Percentiles rank a stretch among this genome's conserved stretches.
phyloP scores from a whole-genome alignment of 1,140 invertebrate species.

The Amyelois transitella region DNA sequence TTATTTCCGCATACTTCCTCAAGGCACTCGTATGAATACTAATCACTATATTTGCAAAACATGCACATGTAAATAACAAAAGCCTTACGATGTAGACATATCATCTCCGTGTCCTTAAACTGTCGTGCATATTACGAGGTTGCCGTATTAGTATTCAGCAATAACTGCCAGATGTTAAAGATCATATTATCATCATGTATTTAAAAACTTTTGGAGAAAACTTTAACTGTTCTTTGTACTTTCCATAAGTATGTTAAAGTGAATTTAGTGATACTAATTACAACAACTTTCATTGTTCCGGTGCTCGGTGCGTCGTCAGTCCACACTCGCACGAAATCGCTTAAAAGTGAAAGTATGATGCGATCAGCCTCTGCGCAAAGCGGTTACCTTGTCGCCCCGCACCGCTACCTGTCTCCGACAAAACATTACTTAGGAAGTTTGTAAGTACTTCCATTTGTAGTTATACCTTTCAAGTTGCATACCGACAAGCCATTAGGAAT shows the following conservation, averaged over 20 bases:
- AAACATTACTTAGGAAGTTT: too few species aligned
- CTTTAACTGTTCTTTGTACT: too few species aligned
- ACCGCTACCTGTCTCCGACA: not conserved
- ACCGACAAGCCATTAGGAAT: not conserved
- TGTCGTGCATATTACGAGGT: not conserved
- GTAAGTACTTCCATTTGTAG: too few species aligned
- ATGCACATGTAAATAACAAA: not conserved
- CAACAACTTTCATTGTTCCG: slow-evolving; percentile 57
- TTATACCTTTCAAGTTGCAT: too few species aligned
- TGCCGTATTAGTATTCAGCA: not conserved
- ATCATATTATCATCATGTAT: not conserved
- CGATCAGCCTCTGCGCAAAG: slow-evolving; percentile 23
- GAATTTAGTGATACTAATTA: slow-evolving; percentile 27
- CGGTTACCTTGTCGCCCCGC: not conserved
- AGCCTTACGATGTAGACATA: not conserved
- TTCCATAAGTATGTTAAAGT: not conserved
- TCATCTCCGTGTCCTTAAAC: not conserved
- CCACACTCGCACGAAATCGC: slow-evolving; percentile 47
- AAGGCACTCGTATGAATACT: not conserved
- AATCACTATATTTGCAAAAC: not conserved
- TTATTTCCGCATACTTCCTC: not conserved
- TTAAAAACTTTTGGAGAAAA: not conserved
- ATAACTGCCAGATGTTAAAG: not conserved
- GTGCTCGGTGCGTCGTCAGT: slow-evolving; percentile 21
- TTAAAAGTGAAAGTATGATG: slow-evolving; percentile 65